Percentiles rank a stretch among this genome's conserved stretches.
Evolutionary conservation across 2,797 vertebrate genomes (phyloP).

Genomic region (Onychomys arenicola): DNA sequence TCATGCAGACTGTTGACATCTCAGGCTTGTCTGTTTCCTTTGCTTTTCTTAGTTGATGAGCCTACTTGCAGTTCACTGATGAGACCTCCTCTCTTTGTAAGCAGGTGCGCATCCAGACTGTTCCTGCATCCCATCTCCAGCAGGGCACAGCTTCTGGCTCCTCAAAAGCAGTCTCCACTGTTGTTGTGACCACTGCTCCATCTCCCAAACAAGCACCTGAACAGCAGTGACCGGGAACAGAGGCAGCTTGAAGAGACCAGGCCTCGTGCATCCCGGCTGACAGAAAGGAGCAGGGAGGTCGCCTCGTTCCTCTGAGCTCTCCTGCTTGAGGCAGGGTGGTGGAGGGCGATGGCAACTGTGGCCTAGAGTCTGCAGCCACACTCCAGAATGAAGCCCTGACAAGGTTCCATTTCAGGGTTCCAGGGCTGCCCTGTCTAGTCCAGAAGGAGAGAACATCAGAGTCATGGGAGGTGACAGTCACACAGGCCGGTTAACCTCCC

Average conservation of each 20-base stretch:
- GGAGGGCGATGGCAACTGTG: not conserved
- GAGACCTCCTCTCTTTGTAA: slow-evolving; percentile 32
- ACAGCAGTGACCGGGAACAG: slow-evolving; percentile 85
- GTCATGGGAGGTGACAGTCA: not conserved
- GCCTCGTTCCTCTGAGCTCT: not conserved
- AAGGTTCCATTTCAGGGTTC: not conserved
- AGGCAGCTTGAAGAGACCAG: not conserved
- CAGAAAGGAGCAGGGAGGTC: not conserved
- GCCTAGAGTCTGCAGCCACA: slow-evolving; percentile 33
- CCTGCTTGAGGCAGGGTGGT: not conserved
- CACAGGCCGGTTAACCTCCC: not conserved
- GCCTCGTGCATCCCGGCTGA: not conserved
- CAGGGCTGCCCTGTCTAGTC: not conserved
- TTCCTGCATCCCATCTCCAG: slow-evolving; percentile 96
- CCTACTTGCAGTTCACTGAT: not conserved
- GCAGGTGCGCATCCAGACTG: slow-evolving; percentile 97
- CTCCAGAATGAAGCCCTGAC: slow-evolving; percentile 43
- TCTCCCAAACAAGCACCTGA: slow-evolving; percentile 94
- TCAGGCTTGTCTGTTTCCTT: accelerated
- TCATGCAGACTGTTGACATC: not conserved
- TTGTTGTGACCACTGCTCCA: slow-evolving; percentile 96
- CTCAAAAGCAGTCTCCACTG: slow-evolving; percentile 95
- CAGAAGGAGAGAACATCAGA: not conserved
- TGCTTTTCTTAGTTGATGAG: accelerated
- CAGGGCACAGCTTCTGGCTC: slow-evolving; percentile 93